Evolutionary conservation across 2,113 vertebrate genomes (phyloP), one percentile per base, ranked within the genome.

Genomic region (Bufo bufo): DNA sequence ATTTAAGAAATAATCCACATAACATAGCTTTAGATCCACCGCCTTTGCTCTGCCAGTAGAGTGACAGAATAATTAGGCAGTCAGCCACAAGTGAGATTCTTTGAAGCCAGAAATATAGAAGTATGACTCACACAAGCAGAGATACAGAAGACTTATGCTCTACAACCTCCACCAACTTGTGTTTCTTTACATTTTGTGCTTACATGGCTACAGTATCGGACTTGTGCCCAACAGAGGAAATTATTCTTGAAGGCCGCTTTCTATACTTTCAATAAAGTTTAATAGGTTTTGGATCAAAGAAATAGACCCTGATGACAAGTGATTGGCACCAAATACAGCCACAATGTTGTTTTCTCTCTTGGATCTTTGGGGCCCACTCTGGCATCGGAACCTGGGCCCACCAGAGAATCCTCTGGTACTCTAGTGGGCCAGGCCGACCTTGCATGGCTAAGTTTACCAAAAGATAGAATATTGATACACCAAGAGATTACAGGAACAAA

Each of bases 21-120:
- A 83, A 83, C 81, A 83, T 66, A 83, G 81, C 61, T 58, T 84
- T 54, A 85, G 83, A 75, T 85, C 83, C 54, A 58, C 66, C 66
- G 66, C 83, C 66, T 85, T 72, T 85, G 49, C 66, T 75, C 83
- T 85, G 83, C 83, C 66, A 85, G 69, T 59, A 47, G 66, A 75
- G 66, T 85, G 83, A 85, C 83, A 85, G 83, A 85, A 85, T 85
- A 85, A 85, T 85, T 85, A 85, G 69, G 83, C 83, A 85, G 83
- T 33, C 83, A 74, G 83, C 83, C 83, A 84, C 83, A 75, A 85
- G 52, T 85, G 50, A 75, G 52, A 85, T 47, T 45, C 52, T 74
- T 52, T 43, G 69, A 59, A 74, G 69, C 83, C 69, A 85, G 33
- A 74, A 72, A 85, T 58, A 85, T 20, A 75, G 63, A 58, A 47